A percentile compares a stretch with the other conserved stretches of the same genome.
Conservation (phyloP, 2,797 vertebrate species). For the Rhodeus uyekii region DNA sequence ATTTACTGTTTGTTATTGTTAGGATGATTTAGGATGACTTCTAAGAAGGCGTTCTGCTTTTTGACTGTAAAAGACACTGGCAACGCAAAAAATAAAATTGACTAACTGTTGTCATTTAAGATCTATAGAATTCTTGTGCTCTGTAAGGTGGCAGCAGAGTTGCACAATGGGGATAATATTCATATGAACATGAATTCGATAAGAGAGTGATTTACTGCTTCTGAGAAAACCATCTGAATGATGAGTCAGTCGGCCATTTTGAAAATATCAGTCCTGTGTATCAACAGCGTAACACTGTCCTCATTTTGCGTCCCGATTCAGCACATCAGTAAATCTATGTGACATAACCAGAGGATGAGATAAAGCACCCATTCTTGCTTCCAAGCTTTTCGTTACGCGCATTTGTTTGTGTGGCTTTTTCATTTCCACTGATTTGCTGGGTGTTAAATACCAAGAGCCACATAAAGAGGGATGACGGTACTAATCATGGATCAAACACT, state of each 20-base stretch:
- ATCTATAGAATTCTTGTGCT: neutral
- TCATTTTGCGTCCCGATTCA: constrained; percentile 33
- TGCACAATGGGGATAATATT: neutral
- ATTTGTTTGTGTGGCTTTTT: neutral
- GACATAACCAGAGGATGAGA: constrained; percentile 25
- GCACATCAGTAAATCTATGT: constrained; percentile 29
- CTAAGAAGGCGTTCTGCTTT: neutral
- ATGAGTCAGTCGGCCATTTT: constrained; percentile 23
- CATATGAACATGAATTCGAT: constrained; percentile 23
- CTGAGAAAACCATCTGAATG: constrained; percentile 30
- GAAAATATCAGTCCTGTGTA: constrained; percentile 23
- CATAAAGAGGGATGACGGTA: constrained; percentile 5
- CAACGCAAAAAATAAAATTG: neutral
- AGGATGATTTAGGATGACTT: neutral
- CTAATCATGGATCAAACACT: constrained; percentile 44
- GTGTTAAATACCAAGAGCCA: constrained; percentile 2
- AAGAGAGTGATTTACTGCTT: constrained; percentile 26
- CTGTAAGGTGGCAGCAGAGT: constrained; percentile 7
- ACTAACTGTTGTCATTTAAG: constrained; percentile 4
- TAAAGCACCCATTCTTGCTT: constrained; percentile 2
- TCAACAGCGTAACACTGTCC: constrained; percentile 23
- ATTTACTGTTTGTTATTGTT: constrained; percentile 25
- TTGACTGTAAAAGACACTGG: neutral
- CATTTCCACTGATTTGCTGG: neutral
- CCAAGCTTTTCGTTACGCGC: neutral